phyloP scores from a whole-genome alignment of 2,113 vertebrate species.

The Cephalopholis sonnerati region DNA sequence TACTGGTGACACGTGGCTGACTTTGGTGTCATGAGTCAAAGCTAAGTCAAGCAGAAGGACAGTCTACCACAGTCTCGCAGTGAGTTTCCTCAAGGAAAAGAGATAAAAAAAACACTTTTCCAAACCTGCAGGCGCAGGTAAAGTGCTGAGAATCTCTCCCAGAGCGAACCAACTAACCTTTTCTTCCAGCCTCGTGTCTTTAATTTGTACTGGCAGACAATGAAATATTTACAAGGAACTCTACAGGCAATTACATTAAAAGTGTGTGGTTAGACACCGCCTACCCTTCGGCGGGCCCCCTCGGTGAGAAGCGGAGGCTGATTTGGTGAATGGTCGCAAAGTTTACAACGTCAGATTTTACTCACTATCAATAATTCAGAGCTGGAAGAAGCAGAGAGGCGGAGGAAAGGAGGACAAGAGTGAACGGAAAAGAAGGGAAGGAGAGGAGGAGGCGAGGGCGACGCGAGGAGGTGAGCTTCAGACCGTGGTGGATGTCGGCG shows the following conservation, averaged over 20 bases:
- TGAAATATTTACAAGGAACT: slow-evolving; percentile 94
- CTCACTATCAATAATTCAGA: slow-evolving; percentile 93
- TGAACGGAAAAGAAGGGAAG: slow-evolving; percentile 30
- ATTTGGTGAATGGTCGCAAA: slow-evolving; percentile 93
- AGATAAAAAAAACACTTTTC: slow-evolving; percentile 13
- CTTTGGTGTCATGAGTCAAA: slow-evolving; percentile 5
- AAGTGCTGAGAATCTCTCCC: slow-evolving; percentile 64
- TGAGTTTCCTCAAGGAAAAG: slow-evolving; percentile 20
- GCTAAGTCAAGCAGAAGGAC: slow-evolving; percentile 43
- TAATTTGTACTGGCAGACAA: slow-evolving; percentile 92
- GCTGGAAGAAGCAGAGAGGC: slow-evolving; percentile 52
- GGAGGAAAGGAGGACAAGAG: slow-evolving; percentile 51
- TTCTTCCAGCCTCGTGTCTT: slow-evolving; percentile 83
- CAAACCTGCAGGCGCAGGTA: slow-evolving; percentile 63
- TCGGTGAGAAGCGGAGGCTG: slow-evolving; percentile 86
- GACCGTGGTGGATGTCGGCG: slow-evolving; percentile 45
- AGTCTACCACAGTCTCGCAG: background rate
- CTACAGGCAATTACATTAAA: slow-evolving; percentile 96
- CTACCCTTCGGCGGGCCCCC: slow-evolving; percentile 87
- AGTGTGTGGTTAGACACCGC: slow-evolving; percentile 93
- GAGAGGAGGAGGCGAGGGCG: slow-evolving; percentile 43
- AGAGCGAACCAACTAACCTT: slow-evolving; percentile 65
- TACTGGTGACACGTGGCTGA: background rate
- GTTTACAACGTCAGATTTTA: slow-evolving; percentile 94
- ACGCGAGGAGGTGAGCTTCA: slow-evolving; percentile 26